These are phyloP conservation scores for Sclerurus mexicanus DNA, from an alignment of 2,113 vertebrate species.

Conservation along the genomic window DNA sequence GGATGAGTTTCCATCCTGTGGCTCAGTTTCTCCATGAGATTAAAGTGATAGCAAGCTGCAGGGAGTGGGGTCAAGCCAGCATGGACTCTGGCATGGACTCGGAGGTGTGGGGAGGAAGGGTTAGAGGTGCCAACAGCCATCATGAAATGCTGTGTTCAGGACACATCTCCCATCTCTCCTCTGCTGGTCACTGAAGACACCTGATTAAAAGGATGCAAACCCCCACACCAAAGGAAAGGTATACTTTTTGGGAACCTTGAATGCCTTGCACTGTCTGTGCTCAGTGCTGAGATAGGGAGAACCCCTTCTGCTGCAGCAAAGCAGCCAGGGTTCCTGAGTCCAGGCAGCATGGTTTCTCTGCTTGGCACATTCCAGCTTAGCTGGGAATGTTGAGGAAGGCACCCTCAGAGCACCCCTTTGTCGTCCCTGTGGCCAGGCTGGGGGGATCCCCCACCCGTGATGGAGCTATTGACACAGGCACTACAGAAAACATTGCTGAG, in stretches of 20 bases:
- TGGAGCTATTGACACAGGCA: slow-evolving; percentile 48
- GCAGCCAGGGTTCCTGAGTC: neutral
- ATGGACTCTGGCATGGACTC: fast-evolving
- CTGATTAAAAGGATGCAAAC: neutral
- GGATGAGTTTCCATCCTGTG: fast-evolving
- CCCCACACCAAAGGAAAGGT: neutral
- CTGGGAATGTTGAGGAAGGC: neutral
- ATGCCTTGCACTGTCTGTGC: neutral
- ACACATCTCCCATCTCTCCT: neutral
- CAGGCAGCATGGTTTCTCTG: neutral
- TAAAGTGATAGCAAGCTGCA: neutral
- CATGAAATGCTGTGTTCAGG: neutral
- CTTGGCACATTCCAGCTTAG: neutral
- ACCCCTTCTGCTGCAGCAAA: neutral
- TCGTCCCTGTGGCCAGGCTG: fast-evolving
- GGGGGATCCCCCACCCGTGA: neutral
- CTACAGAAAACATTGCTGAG: slow-evolving; percentile 70
- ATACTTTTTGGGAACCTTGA: neutral
- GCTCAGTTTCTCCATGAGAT: neutral
- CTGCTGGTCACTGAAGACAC: neutral
- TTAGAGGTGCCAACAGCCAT: neutral
- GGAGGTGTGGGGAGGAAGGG: neutral
- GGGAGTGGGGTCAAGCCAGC: neutral
- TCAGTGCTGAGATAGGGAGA: neutral
- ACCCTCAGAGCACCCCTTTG: neutral